Conservation (phyloP, 1,140 invertebrate species). For the Adoxophyes honmai region DNA sequence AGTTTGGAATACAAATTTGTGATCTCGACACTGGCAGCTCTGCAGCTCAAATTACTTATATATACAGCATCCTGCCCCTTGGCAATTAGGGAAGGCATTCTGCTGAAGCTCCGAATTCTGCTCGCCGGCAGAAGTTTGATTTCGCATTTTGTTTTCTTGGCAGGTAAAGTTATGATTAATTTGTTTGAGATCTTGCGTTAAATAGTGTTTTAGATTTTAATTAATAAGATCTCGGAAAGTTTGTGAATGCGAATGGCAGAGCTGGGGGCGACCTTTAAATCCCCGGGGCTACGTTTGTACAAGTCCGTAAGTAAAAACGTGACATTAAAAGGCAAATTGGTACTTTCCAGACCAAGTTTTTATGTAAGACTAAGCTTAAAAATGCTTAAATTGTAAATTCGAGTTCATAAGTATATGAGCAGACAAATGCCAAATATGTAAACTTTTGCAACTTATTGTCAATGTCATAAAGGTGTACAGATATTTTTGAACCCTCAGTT, state of each 20-base stretch:
- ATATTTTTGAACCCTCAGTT: too few species aligned
- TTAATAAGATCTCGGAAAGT: neutral
- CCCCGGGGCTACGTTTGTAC: too few species aligned
- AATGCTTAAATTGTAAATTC: too few species aligned
- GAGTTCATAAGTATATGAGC: too few species aligned
- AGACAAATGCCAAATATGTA: too few species aligned
- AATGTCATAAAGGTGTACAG: too few species aligned
- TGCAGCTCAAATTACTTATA: constrained; percentile 37
- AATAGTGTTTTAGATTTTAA: constrained; percentile 12
- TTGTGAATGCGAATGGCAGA: constrained; percentile 3
- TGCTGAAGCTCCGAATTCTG: neutral
- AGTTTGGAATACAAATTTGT: constrained; percentile 58
- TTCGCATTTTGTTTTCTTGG: constrained; percentile 8
- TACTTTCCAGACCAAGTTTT: too few species aligned
- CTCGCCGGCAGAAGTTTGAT: constrained; percentile 9
- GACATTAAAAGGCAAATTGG: too few species aligned
- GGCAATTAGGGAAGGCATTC: constrained; percentile 3
- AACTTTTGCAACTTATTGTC: too few species aligned
- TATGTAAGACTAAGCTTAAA: too few species aligned
- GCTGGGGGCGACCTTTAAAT: neutral
- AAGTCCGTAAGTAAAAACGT: too few species aligned
- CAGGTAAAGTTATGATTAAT: constrained; percentile 11
- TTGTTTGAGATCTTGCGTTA: neutral
- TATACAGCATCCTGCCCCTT: constrained; percentile 22
- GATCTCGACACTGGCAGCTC: constrained; percentile 39